Base-by-base conservation (phyloP, 2,797 vertebrate species). In the Silurus aristotelis region DNA sequence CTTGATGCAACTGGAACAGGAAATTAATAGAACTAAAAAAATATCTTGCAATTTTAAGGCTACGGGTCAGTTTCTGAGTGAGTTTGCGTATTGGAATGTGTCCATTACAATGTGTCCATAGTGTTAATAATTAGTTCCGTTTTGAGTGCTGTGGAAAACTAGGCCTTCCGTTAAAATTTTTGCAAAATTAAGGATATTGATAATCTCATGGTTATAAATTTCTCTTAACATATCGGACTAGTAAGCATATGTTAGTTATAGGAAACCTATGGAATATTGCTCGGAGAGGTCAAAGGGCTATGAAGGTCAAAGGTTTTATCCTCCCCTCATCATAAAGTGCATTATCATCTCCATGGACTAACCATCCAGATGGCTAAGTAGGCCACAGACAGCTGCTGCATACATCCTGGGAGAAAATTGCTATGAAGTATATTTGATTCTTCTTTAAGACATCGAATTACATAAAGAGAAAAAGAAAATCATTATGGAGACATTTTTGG, bases 291-390 rank as follows among this genome's bases (percentile, higher is more conserved):
- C 94, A 96, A 94, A 95, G 94, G 95, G 94, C 93, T 94, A 85
- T 67, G 91, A 94, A 93, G 94, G 95, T 95, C 94, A 95, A 94
- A 95, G 94, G 94, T 95, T 93, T 93, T 90, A 87, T 93, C 92
- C 94, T 93, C 92, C 93, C 93, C 93, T 95, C 94, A 94, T 95
- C 94, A 93, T 92, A 93, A 94, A 95, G 94, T 95, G 94, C 94
- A 95, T 95, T 95, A 95, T 95, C 94, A 93, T 95, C 93, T 93
- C 90, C 85, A 89, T 88, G 93, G 92, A 89, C 92, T 55, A 88
- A 87, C 88, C 76, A 93, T 94, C 95, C 94, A 95, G 95, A 95
- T 95, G 95, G 95, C 90, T 83, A 88, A 88, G 73, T 88, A 83
- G 85, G 87, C 89, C 89, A 56, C 70, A 89, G 93, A 92, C 94